phyloP scores from a whole-genome alignment of 2,797 vertebrate genomes.

The Tenualosa thibaudeaui region DNA sequence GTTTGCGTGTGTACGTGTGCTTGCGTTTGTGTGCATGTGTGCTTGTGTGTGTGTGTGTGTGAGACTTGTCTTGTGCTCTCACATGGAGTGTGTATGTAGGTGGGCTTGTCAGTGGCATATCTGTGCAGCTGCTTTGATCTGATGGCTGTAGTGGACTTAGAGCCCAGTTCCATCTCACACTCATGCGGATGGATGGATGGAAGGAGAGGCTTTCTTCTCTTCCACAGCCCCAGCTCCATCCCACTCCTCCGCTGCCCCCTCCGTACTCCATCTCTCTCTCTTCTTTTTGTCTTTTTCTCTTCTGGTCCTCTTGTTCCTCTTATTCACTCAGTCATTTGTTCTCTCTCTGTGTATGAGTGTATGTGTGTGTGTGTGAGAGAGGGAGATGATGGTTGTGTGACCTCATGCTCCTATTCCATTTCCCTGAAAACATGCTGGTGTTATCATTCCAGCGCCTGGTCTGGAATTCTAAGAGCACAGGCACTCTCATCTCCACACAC shows the following conservation, averaged over 20 bases:
- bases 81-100: slow-evolving; percentile 1
- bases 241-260: not conserved
- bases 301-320: not conserved
- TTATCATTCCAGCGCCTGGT: slow-evolving; percentile 11
- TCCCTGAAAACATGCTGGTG: slow-evolving; percentile 12
- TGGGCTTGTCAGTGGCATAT: slow-evolving; percentile 5
- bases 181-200: not conserved
- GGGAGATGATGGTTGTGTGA: slow-evolving; percentile 5
- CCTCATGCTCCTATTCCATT: slow-evolving; percentile 19
- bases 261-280: not conserved
- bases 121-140: slow-evolving; percentile 11
- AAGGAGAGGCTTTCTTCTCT: not conserved
- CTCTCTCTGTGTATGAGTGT: not conserved
- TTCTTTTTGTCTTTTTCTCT: not conserved
- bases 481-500: not conserved
- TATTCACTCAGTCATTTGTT: not conserved
- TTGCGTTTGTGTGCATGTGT: not conserved
- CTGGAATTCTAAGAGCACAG: slow-evolving; percentile 3
- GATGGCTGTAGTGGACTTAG: not conserved
- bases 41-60: not conserved
- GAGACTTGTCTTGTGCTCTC: not conserved
- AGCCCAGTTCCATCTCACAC: not conserved
- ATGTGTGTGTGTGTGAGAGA: not conserved
- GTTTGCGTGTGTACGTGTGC: not conserved
- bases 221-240: not conserved